Evolutionary conservation across 2,113 vertebrate genomes (phyloP), one percentile per base, ranked within the genome.

Genomic region (Silurus asotus): DNA sequence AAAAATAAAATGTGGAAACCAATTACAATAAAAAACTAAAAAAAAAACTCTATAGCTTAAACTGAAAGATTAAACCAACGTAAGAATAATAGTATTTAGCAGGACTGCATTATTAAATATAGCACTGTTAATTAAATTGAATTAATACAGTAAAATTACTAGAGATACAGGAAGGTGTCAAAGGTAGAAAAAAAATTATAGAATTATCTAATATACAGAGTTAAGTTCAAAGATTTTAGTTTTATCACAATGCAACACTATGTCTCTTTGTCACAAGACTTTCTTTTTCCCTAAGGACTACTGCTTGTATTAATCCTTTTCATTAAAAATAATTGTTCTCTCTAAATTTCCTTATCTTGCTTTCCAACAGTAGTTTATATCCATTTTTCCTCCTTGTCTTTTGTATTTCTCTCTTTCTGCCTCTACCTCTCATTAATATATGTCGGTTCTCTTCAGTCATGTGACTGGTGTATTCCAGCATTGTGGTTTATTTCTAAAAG

Each of bases 401-500:
- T 25, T 64, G 2, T 37, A 37, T 37, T 7, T 70, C 28, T 45
- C 64, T 28, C 64, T 67, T 0, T 67, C 67, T 45, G 55, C 13
- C 25, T 37, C 13, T 67, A 14, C 8, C 19, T 72, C 15, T 72
- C 28, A 48, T 20, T 49, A 48, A 48, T 51, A 10, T 51, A 51
- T 76, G n/a, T 76, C 23, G 2, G n/a, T 53, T 25, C 74, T 25
- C 20, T 14, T 76, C 7, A 55, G 11, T 76, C 74, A 53, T 76
- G 49, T 76, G 74, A 53, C 49, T 23, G 14, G 48, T 51, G 8
- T 45, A 45, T 70, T 70, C 37, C 67, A 70, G 70, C 17, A 49
- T 6, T 76, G 49, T 53, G 48, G 49, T 53, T 76, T 76, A 76
- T n/a, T 53, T 70, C 77, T 53, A 55, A 70, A 87, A 72, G 64